These are phyloP conservation scores for Apis dorsata DNA, from an alignment of 1,140 invertebrate genomes.

Conservation along the genomic window DNA sequence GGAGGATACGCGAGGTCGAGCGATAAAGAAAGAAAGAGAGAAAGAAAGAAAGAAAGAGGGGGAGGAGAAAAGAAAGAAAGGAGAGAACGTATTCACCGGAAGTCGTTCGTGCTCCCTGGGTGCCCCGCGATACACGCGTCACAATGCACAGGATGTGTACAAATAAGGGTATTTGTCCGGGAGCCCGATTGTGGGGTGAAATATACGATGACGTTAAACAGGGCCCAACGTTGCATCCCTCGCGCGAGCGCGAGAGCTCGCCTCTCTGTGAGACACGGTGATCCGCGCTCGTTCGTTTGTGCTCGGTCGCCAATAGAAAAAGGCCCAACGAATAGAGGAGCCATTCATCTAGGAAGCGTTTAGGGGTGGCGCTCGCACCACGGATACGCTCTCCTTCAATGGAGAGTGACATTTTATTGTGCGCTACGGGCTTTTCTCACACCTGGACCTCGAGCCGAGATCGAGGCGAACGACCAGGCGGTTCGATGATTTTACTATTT, in stretches of 20 bases:
- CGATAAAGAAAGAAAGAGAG: conserved; percentile 24
- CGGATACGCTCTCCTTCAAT: conserved; percentile 57
- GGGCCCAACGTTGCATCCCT: conserved; percentile 58
- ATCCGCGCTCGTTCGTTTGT: conserved; percentile 46
- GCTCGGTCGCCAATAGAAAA: conserved; percentile 61
- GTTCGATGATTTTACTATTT: conserved; percentile 18
- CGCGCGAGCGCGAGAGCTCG: not conserved
- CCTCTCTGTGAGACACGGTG: not conserved
- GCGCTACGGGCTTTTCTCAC: conserved; percentile 65
- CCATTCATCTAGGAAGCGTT: conserved; percentile 70
- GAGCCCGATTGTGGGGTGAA: conserved; percentile 73
- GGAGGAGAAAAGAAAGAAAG: not conserved
- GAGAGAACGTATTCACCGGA: conserved; percentile 55
- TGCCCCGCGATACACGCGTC: conserved; percentile 58
- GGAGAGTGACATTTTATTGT: conserved; percentile 74
- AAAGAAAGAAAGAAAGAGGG: not conserved
- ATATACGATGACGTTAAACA: conserved; percentile 76
- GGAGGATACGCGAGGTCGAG: conserved; percentile 3
- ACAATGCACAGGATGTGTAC: conserved; percentile 81
- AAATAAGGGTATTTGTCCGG: conserved; percentile 80
- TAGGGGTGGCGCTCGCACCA: conserved; percentile 59
- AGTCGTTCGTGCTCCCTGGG: conserved; percentile 58
- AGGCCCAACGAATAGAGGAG: conserved; percentile 51
- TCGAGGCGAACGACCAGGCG: not conserved
- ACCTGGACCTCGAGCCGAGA: conserved; percentile 62